Evolutionary conservation across 2,888 invertebrate species (phyloP), one percentile per base, ranked within the genome.

Genomic region (Epinotia demarniana): DNA sequence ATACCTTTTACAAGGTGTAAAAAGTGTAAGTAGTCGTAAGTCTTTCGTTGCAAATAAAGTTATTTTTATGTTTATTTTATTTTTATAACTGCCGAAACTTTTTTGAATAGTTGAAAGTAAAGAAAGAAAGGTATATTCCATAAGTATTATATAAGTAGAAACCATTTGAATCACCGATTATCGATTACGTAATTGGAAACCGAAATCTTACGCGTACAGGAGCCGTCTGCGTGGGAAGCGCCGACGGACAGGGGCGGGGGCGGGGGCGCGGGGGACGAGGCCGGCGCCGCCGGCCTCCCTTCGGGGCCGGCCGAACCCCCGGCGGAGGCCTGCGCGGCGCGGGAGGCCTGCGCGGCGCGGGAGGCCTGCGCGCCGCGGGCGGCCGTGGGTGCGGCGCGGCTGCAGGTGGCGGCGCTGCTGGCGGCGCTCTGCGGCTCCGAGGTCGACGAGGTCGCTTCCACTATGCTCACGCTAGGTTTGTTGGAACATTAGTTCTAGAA

Each of bases 401-500:
- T 98, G 78, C 97, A 98, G 89, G 96, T 98, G 81, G 96, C 97
- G 77, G 96, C 96, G 87, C 95, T 98, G 81, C 95, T 98, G 85
- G 96, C 97, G 79, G 96, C 96, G 75, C 94, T 98, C 83, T 94
- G 98, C 80, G 94, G 95, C 79, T 96, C 97, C 71, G 96, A 97
- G 86, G 96, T 96, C 87, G 92, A 95, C 80, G 95, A 96, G 84
- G 95, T 98, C 82, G 95, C 96, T 86, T 94, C 95, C 85, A 96
- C 96, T 90, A 94, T 95, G 86, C 92, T 92, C 74, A 92, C 96
- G 93, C 85, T 95, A 88, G 89, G 90, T 90, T 16, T 77, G 23
- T 27, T 27, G 23, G 3, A 27, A 27, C 23, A 2, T 27, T 0
- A 3, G 23, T 27, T 27, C 23, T 13, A 13, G 0, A 49, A 11